These are phyloP conservation scores for Odontesthes bonariensis DNA, from an alignment of 2,113 vertebrate species.

Conservation along the genomic window DNA sequence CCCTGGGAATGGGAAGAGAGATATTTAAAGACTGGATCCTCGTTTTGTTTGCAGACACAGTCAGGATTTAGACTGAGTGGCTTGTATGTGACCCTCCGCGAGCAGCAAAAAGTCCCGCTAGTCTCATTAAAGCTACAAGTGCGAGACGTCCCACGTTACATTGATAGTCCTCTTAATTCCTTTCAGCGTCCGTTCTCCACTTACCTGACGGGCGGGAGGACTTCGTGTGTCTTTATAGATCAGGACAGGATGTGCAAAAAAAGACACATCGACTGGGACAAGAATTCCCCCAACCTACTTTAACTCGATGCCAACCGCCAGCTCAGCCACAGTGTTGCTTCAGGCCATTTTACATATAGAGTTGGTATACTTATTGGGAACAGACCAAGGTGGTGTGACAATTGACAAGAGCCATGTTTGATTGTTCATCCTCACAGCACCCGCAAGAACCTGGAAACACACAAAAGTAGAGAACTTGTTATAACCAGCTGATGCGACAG, in stretches of 20 bases:
- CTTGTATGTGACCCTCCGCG: conserved; percentile 21
- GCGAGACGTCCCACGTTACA: conserved; percentile 23
- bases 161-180: conserved; percentile 52
- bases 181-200: conserved; percentile 22
- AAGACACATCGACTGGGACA: not conserved
- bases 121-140: conserved; percentile 62
- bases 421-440: not conserved
- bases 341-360: too few relatives aligned
- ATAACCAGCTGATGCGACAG: too few relatives aligned
- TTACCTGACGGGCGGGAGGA: not conserved
- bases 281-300: not conserved
- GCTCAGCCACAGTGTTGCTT: not conserved
- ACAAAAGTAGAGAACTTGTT: not conserved
- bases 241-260: not conserved
- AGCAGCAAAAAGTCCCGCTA: conserved; percentile 41
- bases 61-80: conserved; percentile 53
- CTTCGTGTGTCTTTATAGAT: not conserved
- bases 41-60: conserved; percentile 52
- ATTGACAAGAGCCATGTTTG: not conserved
- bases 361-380: too few relatives aligned
- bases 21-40: conserved; percentile 11
- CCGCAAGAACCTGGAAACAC: conserved; percentile 2
- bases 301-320: not conserved
- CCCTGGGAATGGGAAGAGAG: not conserved
- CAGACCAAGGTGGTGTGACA: too few relatives aligned